phyloP scores from a whole-genome alignment of 2,113 vertebrate species.

The Sylvilagus bachmani region DNA sequence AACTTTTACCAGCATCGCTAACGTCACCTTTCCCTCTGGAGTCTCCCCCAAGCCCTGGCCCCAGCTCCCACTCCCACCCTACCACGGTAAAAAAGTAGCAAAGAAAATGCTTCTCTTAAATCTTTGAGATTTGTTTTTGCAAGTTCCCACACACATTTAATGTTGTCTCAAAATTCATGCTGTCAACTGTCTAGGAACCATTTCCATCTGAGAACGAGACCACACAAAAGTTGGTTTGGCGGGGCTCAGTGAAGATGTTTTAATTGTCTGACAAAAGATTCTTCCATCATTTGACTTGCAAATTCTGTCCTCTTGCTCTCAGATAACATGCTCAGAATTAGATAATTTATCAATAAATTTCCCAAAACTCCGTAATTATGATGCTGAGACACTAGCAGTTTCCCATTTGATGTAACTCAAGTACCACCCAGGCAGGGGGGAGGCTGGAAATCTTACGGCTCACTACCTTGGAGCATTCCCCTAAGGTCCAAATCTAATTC shows the following conservation, averaged over 20 bases:
- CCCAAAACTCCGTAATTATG: slow-evolving; percentile 75
- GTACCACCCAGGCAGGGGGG: slow-evolving; percentile 16
- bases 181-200: slow-evolving; percentile 87
- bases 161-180: slow-evolving; percentile 89
- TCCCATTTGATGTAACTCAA: slow-evolving; percentile 71
- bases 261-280: slow-evolving; percentile 91
- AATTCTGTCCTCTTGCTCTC: slow-evolving; percentile 85
- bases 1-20: slow-evolving; percentile 96
- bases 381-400: slow-evolving; percentile 50
- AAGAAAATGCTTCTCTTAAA: slow-evolving; percentile 93
- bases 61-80: slow-evolving; percentile 67
- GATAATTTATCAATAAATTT: slow-evolving; percentile 85
- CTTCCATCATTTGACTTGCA: slow-evolving; percentile 89
- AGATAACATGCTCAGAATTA: slow-evolving; percentile 82
- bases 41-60: slow-evolving; percentile 67
- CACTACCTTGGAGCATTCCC: slow-evolving; percentile 38
- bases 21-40: slow-evolving; percentile 91
- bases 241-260: slow-evolving; percentile 92
- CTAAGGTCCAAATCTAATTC: slow-evolving; percentile 64
- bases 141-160: slow-evolving; percentile 98
- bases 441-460: slow-evolving; percentile 47
- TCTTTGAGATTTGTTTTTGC: slow-evolving; percentile 93
- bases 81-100: slow-evolving; percentile 91
- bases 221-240: slow-evolving; percentile 96
- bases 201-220: slow-evolving; percentile 91